These are phyloP conservation scores for Valencia hispanica DNA, from an alignment of 2,797 vertebrate species.

Conservation along the genomic window DNA sequence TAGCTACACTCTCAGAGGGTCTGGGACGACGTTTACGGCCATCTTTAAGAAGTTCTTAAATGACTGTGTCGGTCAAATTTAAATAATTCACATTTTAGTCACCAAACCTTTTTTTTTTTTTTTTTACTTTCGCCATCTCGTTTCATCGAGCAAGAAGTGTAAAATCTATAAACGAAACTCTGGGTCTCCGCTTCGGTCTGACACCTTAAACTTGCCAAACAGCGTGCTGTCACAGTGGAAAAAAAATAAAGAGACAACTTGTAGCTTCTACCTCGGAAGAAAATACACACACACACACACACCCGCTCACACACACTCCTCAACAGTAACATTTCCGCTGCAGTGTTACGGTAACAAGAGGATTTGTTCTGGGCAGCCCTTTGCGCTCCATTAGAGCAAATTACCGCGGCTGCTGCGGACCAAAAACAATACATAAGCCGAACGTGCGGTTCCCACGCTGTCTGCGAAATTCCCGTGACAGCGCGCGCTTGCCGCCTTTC, in stretches of 20 bases:
- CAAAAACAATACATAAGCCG: neutral
- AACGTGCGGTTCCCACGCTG: slow-evolving; percentile 53
- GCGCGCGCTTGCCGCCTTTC: slow-evolving; percentile 29
- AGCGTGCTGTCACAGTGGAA: slow-evolving; percentile 53
- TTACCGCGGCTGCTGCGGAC: slow-evolving; percentile 14
- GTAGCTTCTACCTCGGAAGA: slow-evolving; percentile 54
- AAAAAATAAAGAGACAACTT: slow-evolving; percentile 54
- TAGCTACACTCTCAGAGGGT: neutral
- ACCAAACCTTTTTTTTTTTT: neutral
- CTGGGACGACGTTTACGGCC: neutral
- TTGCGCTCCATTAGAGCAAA: slow-evolving; percentile 51
- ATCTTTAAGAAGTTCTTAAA: neutral
- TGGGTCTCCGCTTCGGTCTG: neutral
- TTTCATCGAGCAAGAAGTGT: neutral
- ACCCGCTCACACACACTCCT: slow-evolving; percentile 11
- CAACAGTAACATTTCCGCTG: slow-evolving; percentile 59
- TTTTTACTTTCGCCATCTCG: neutral
- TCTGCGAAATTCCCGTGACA: slow-evolving; percentile 58
- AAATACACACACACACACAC: slow-evolving; percentile 10
- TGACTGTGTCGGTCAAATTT: neutral
- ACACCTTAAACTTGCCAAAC: neutral
- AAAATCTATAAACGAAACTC: neutral
- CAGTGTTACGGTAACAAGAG: slow-evolving; percentile 44
- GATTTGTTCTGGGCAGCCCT: slow-evolving; percentile 40
- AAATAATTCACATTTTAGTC: neutral